Base-by-base conservation (phyloP, 2,888 invertebrate genomes). In the Synanthedon myopaeformis region DNA sequence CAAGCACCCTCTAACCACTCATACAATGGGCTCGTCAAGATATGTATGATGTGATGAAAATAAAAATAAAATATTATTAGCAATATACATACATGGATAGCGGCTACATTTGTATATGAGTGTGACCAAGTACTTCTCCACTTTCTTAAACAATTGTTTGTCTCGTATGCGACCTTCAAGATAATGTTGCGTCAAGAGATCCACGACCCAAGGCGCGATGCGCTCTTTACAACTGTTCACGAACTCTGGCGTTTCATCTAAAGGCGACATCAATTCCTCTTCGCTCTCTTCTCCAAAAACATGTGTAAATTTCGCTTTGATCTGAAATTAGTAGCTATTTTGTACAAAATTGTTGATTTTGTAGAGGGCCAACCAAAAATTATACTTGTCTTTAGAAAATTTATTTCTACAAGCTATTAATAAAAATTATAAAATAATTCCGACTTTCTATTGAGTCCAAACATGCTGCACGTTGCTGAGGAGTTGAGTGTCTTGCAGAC, bases 161-260 rank as follows among this genome's bases (percentile, higher is more conserved):
- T 90, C 89, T 59, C 77, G 82, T 49, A 92, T 91, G 51, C 87
- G 80, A 2, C 89, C 89, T 59, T 86, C 88, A n/a, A 89, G 87
- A 62, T 90, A 91, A 65, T 89, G 89, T 3, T 91, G 91, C 61
- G 90, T 91, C 4, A 92, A 72, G 55, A 90, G 80, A 60, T 89
- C 88, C 0, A 91, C 89, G n/a, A 92, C 89, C 81, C 90, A 85
- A 17, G 90, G 89, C 1, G 91, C 90, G 56, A 91, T 89, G 14
- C 90, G 79, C 59, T 89, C 88, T 62, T 89, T 89, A 60, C 89
- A 90, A 59, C 89, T 89, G 1, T 73, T 68, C n/a, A 88, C 61
- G 64, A 90, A 87, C 51, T 88, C 86, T 49, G 82, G 73, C 3
- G 85, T 87, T 56, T 88, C 89, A 52, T 89, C 84, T 42, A 89